Evolutionary conservation across 1,140 invertebrate species (phyloP).

Genomic region (Drosophila aff.): DNA sequence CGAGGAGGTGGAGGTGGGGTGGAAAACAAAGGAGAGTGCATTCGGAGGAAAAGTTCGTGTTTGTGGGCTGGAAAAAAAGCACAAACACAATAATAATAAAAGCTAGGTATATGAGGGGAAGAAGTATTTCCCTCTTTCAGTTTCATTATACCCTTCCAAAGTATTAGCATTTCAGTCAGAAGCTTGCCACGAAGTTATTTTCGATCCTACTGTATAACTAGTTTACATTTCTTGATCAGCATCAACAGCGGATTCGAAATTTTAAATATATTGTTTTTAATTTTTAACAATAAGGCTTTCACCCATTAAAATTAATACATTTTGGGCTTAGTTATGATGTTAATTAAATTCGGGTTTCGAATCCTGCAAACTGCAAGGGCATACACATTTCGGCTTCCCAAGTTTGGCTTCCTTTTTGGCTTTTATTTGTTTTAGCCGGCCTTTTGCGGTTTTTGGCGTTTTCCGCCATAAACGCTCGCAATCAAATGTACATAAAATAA

Average conservation of each 20-base stretch:
- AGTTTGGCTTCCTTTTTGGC: background rate
- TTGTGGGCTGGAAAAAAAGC: constrained; percentile 35
- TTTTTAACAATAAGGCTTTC: too few relatives aligned
- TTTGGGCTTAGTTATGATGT: background rate
- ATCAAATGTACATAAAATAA: constrained; percentile 82
- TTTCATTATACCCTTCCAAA: constrained; percentile 10
- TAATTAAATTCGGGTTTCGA: too few relatives aligned
- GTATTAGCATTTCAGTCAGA: background rate
- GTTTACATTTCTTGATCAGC: background rate
- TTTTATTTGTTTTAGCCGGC: constrained; percentile 22
- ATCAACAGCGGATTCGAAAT: background rate
- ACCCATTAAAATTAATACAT: background rate
- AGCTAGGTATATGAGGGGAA: background rate
- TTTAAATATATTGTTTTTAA: too few relatives aligned
- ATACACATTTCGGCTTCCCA: background rate
- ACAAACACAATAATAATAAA: constrained; percentile 16
- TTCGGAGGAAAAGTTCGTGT: constrained; percentile 41
- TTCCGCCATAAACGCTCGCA: constrained; percentile 80
- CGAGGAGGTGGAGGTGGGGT: background rate
- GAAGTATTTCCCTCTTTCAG: constrained; percentile 9
- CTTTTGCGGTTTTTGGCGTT: constrained; percentile 58
- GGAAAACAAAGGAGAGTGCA: constrained; percentile 2
- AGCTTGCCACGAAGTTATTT: background rate
- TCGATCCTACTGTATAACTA: background rate
- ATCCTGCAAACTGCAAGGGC: background rate